Conservation (phyloP, 2,888 invertebrate genomes). For the Luperina testacea region DNA sequence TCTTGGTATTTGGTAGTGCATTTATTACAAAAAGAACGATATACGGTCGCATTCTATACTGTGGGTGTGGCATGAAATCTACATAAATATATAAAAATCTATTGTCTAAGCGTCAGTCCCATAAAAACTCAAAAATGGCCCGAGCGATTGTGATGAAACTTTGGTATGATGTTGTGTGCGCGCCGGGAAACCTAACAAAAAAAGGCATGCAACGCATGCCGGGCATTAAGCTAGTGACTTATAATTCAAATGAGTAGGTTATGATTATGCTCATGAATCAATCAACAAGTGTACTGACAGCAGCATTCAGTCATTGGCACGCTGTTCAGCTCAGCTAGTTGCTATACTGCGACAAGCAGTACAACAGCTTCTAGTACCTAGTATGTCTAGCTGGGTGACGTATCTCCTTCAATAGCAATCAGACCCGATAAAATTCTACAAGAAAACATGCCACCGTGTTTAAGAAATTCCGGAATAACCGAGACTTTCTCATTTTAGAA, state of each 20-base stretch:
- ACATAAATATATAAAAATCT: no score
- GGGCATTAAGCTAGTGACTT: no score
- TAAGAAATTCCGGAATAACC: background rate
- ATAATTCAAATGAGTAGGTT: background rate
- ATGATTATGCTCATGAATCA: background rate
- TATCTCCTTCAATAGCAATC: background rate
- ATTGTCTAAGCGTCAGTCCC: no score
- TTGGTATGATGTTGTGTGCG: no score
- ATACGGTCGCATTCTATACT: no score
- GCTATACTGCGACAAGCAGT: background rate
- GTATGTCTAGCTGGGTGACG: background rate
- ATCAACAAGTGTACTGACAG: background rate
- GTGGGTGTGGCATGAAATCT: no score
- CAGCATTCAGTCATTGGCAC: background rate
- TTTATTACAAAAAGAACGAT: background rate
- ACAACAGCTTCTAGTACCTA: no score
- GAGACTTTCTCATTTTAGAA: background rate
- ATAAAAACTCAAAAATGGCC: no score
- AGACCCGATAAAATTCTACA: background rate
- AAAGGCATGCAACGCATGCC: no score
- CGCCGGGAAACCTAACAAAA: no score
- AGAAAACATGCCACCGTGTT: background rate
- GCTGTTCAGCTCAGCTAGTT: background rate
- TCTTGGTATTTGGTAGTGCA: background rate
- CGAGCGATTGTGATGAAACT: no score